Evolutionary conservation across 2,797 vertebrate genomes (phyloP), one percentile per base, ranked within the genome.

Genomic region (Enteromius mattozi): DNA sequence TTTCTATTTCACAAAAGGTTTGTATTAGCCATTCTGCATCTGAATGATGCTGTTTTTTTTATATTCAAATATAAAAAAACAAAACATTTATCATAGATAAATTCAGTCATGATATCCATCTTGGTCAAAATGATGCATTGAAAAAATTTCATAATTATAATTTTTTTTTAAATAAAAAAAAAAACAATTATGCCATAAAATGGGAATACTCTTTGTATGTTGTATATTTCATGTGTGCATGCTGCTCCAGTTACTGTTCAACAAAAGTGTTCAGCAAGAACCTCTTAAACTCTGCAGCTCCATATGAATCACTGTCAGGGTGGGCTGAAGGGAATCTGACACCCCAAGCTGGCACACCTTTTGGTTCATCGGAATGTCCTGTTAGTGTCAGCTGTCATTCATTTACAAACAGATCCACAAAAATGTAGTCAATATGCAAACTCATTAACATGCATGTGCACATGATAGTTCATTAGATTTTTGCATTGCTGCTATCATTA

Each of bases 281-380:
- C 27, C 76, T 84, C 56, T 70, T 68, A 59, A 82, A 65, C 16
- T 19, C n/a, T 12, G 5, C 47, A 40, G 40, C 30, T 75, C 49
- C 61, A 42, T 69, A 49, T 80, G 49, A 70, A 63, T 76, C 5
- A 37, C 70, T 66, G 21, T 56, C 77, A 56, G 86, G 65, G 71
- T 87, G 82, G 82, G 54, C 71, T 68, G 56, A 69, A 27, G 54
- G 86, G 30, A 84, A 84, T 45, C 49, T 30, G 40, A 86, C 81
- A 86, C 77, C 61, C 40, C 66, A 40, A 49, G 21, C 33, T 70
- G 65, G 54, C 40, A 47, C 80, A 63, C 37, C 80, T 74, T 82
- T 74, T 61, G 54, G 27, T 74, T 74, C 42, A n/a, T 40, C 10
- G 21, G 40, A 49, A 83, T 79, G 80, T 42, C 21, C 77, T 82